Percentiles rank a stretch among this genome's conserved stretches.
These are phyloP conservation scores for Atrichornis clamosus DNA, from an alignment of 2,113 vertebrate genomes.

Conservation along the genomic window DNA sequence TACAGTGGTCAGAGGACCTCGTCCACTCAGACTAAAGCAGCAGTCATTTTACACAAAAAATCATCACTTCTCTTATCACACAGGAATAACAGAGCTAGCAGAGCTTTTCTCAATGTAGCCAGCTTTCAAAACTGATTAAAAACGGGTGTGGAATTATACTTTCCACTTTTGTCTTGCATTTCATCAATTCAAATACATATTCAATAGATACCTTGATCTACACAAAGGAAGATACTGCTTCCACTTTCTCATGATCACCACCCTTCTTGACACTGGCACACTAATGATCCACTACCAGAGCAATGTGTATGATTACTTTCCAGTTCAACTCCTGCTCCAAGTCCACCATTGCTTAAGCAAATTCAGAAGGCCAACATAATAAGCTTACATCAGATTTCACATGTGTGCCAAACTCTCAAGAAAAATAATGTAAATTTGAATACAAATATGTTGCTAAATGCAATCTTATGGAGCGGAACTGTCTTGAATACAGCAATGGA, in stretches of 20 bases:
- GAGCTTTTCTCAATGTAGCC: not conserved
- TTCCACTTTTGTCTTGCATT: not conserved
- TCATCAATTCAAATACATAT: not conserved
- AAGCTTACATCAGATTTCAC: not conserved
- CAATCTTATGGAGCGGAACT: not conserved
- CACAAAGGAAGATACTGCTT: not conserved
- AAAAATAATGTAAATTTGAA: not conserved
- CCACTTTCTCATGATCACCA: not conserved
- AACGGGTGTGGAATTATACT: not conserved
- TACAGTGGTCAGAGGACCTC: not conserved
- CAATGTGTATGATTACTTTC: rapidly evolving
- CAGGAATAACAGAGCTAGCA: not conserved
- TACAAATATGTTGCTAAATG: not conserved
- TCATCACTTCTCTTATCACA: not conserved
- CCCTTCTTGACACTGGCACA: not conserved
- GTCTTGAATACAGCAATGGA: not conserved
- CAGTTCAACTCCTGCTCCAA: not conserved
- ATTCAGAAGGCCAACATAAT: not conserved
- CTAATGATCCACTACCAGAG: not conserved
- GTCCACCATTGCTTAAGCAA: not conserved
- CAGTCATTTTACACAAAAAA: not conserved
- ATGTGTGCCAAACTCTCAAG: not conserved
- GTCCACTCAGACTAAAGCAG: not conserved
- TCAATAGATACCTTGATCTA: not conserved
- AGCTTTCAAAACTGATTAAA: not conserved